These are phyloP conservation scores for Brachypteracias leptosomus DNA, from an alignment of 2,113 vertebrate genomes.

Conservation along the genomic window DNA sequence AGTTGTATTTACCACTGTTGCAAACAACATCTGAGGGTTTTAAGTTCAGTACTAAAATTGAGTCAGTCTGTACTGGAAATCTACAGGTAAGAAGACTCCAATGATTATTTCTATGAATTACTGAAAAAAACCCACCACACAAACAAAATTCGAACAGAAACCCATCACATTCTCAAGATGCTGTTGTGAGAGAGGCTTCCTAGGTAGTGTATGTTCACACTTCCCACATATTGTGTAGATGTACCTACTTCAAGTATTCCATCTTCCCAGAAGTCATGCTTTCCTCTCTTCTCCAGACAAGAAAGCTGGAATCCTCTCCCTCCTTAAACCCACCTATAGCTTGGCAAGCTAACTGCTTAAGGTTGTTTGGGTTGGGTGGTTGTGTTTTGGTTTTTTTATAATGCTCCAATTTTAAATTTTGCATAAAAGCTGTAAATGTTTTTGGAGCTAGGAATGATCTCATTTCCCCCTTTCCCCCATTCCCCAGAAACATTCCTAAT, in stretches of 20 bases:
- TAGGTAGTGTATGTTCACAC: constrained; percentile 50
- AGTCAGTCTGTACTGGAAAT: neutral
- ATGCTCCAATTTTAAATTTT: neutral
- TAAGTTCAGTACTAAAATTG: neutral
- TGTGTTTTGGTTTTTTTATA: neutral
- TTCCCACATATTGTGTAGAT: constrained; percentile 48
- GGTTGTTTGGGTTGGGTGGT: neutral
- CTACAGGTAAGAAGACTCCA: neutral
- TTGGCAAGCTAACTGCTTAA: neutral
- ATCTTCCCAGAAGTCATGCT: constrained; percentile 18
- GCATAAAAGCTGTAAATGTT: constrained; percentile 1
- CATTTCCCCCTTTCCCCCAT: neutral
- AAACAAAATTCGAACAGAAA: neutral
- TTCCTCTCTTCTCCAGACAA: constrained; percentile 4
- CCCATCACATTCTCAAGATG: neutral
- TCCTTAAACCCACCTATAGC: constrained; percentile 1
- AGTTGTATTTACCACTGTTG: neutral
- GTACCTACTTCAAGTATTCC: constrained; percentile 35
- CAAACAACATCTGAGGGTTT: rapidly evolving
- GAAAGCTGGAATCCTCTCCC: neutral
- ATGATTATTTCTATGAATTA: neutral
- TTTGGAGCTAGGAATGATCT: constrained; percentile 13
- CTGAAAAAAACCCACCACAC: neutral
- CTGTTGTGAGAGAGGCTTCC: constrained; percentile 14
- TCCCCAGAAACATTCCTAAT: constrained; percentile 31